These are phyloP conservation scores for Amphiprion ocellaris DNA, from an alignment of 2,113 vertebrate genomes.

Conservation along the genomic window DNA sequence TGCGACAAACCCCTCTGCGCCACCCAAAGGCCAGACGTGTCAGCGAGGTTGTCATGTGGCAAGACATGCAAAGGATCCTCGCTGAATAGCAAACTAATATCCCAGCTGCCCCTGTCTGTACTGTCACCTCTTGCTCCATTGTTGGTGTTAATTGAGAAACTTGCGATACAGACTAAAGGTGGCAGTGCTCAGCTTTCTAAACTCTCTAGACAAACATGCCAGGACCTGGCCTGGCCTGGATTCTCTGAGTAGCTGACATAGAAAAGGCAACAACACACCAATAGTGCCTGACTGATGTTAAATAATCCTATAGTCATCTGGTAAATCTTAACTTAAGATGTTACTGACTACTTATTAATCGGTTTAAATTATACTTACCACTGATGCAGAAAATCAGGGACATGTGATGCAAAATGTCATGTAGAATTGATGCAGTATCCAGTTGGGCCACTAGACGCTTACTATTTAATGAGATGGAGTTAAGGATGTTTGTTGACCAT, in stretches of 20 bases:
- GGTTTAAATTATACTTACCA: no score
- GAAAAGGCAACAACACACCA: not conserved
- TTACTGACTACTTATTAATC: no score
- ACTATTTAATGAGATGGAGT: no score
- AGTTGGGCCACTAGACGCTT: no score
- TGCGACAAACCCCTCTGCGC: constrained; percentile 68
- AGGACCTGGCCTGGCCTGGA: not conserved
- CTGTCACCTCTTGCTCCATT: constrained; percentile 23
- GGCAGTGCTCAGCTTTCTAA: constrained; percentile 26
- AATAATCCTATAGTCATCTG: no score
- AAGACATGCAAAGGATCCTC: constrained; percentile 37
- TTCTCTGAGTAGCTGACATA: not conserved
- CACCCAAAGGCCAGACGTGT: constrained; percentile 74
- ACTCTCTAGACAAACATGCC: constrained; percentile 19
- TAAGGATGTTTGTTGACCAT: no score
- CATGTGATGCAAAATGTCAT: no score
- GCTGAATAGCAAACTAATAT: constrained; percentile 55
- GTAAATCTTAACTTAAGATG: no score
- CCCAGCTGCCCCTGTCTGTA: constrained; percentile 22
- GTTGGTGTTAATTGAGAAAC: constrained; percentile 62
- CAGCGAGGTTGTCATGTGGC: constrained; percentile 52
- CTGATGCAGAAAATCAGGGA: no score
- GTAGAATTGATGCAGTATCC: no score
- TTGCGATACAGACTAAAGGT: constrained; percentile 21
- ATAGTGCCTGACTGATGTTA: no score